phyloP scores from a whole-genome alignment of 2,797 vertebrate genomes.

The Pteropus rufus region DNA sequence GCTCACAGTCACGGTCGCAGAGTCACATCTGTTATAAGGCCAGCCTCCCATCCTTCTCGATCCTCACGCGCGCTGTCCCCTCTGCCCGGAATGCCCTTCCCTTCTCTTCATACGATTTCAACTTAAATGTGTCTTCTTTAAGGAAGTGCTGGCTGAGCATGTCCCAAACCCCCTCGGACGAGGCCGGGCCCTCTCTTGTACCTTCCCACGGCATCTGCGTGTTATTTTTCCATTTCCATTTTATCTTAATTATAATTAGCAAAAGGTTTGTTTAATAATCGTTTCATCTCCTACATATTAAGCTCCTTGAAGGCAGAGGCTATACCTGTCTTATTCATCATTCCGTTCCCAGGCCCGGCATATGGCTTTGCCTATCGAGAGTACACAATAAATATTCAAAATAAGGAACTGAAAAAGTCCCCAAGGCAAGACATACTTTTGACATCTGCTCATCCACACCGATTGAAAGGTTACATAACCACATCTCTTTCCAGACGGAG shows the following conservation, averaged over 20 bases:
- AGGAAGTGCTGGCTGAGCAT: background rate
- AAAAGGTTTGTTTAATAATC: background rate
- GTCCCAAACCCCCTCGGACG: background rate
- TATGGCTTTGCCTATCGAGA: background rate
- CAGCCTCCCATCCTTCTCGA: background rate
- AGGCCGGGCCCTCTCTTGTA: background rate
- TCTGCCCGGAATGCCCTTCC: background rate
- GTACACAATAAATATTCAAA: background rate
- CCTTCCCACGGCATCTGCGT: background rate
- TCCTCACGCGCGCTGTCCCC: background rate
- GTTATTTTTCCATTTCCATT: background rate
- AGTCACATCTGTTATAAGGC: background rate
- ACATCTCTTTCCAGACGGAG: background rate
- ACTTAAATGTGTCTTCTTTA: background rate
- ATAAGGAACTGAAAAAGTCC: background rate
- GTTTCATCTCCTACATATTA: background rate
- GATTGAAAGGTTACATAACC: background rate
- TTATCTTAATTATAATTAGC: background rate
- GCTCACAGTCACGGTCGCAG: background rate
- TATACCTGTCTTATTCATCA: background rate
- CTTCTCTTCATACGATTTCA: background rate
- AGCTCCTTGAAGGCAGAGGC: background rate
- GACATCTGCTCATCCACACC: background rate
- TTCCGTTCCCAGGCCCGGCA: background rate
- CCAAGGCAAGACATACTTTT: background rate